phyloP scores from a whole-genome alignment of 2,797 vertebrate genomes.

The Macroramphosus scolopax region DNA sequence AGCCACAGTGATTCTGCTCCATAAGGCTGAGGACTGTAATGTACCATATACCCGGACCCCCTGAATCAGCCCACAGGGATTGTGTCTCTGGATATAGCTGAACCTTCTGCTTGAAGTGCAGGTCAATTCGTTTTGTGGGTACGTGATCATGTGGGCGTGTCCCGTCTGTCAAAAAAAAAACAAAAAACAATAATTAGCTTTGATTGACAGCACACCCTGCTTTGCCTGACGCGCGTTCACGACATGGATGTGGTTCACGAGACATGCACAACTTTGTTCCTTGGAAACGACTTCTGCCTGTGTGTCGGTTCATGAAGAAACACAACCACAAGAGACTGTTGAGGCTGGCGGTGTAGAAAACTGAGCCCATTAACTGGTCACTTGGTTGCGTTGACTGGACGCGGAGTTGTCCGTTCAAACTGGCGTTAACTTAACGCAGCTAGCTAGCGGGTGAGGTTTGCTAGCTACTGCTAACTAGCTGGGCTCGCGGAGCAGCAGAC shows the following conservation, averaged over 20 bases:
- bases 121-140: not conserved
- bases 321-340: not conserved
- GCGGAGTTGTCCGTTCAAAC: slow-evolving; percentile 8
- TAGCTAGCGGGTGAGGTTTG: slow-evolving; percentile 9
- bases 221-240: slow-evolving; percentile 32
- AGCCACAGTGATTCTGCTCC: too few relatives aligned
- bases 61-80: too few relatives aligned
- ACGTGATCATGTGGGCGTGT: slow-evolving; percentile 2
- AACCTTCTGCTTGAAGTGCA: too few relatives aligned
- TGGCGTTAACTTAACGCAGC: slow-evolving; percentile 23
- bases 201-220: slow-evolving; percentile 50
- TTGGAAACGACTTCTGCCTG: slow-evolving; percentile 9
- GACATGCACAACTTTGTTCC: slow-evolving; percentile 25
- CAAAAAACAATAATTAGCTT: slow-evolving; percentile 4
- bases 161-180: not conserved
- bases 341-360: not conserved
- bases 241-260: slow-evolving; percentile 37
- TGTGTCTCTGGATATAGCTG: too few relatives aligned
- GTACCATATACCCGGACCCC: too few relatives aligned
- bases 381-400: not conserved
- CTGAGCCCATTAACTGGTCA: not conserved
- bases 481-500: slow-evolving; percentile 2
- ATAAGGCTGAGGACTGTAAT: too few relatives aligned
- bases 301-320: not conserved
- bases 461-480: not conserved